Evolutionary conservation across 2,113 vertebrate species (phyloP).

Genomic region (Taxidea taxus): DNA sequence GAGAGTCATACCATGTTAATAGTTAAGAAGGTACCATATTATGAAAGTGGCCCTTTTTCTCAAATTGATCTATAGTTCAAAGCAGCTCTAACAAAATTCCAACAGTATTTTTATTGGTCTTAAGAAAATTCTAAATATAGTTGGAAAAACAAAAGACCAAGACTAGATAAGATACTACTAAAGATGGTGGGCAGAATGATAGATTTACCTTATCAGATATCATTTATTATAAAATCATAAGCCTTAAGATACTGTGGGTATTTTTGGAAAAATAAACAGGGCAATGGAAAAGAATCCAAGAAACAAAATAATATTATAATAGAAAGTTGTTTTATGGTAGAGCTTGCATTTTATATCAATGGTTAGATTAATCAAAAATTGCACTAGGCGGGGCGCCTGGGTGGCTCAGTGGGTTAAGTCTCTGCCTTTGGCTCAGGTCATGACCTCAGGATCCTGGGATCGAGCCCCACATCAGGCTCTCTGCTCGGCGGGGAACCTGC

Average conservation of each 20-base stretch:
- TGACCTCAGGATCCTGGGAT: too few species aligned
- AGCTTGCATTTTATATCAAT: not conserved
- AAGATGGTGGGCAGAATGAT: not conserved
- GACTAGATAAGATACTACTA: not conserved
- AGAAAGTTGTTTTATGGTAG: not conserved
- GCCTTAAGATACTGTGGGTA: not conserved
- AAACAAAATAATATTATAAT: not conserved
- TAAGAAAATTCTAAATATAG: not conserved
- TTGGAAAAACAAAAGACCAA: not conserved
- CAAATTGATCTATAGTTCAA: not conserved
- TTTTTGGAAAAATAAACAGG: not conserved
- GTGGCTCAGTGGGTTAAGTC: not conserved
- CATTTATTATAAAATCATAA: not conserved
- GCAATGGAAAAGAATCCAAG: not conserved
- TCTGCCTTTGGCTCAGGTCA: too few species aligned
- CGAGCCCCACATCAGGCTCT: too few species aligned
- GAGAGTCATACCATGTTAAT: not conserved
- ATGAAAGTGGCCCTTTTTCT: not conserved
- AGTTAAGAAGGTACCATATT: not conserved
- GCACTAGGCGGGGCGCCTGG: not conserved
- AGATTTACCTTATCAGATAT: not conserved
- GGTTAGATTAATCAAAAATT: not conserved
- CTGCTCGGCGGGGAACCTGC: too few species aligned
- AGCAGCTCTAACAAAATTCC: not conserved
- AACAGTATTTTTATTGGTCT: not conserved